phyloP scores from a whole-genome alignment of 92 coral and sea anemone genomes.

The Pocillopora grandis region DNA sequence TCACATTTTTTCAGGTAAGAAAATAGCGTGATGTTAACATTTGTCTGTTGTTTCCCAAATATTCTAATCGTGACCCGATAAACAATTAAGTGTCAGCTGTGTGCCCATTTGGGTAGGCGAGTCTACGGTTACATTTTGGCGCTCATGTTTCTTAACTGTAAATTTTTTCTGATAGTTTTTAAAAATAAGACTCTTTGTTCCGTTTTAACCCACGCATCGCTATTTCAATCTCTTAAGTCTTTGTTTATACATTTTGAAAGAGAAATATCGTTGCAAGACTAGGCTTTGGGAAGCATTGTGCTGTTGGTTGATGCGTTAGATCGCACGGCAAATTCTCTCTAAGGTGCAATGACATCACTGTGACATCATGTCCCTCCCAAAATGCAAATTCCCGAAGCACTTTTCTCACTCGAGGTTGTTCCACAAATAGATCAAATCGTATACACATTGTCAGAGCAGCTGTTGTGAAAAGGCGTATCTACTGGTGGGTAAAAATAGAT shows the following conservation, averaged over 20 bases:
- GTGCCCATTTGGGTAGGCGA: neutral
- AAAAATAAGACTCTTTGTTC: neutral
- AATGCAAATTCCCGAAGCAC: slow-evolving; percentile 81
- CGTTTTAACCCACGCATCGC: neutral
- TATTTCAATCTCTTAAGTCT: neutral
- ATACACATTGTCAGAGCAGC: slow-evolving; percentile 96
- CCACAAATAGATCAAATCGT: slow-evolving; percentile 92
- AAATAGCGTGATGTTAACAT: neutral
- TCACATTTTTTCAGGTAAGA: neutral
- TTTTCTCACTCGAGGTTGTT: slow-evolving; percentile 81
- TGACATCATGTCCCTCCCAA: slow-evolving; percentile 95
- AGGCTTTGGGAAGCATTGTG: neutral
- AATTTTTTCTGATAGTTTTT: neutral
- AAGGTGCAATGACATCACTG: slow-evolving; percentile 75
- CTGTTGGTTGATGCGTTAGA: slow-evolving; percentile 9
- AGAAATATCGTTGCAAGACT: neutral
- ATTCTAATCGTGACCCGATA: neutral
- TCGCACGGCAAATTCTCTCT: slow-evolving; percentile 62
- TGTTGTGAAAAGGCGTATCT: slow-evolving; percentile 83
- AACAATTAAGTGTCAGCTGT: neutral
- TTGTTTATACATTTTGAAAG: neutral
- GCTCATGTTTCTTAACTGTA: neutral
- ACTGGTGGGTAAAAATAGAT: slow-evolving; percentile 99
- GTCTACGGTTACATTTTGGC: neutral
- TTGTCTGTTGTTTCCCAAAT: neutral